Evolutionary conservation across 2,113 vertebrate species (phyloP).

Genomic region (Centropristis striata): DNA sequence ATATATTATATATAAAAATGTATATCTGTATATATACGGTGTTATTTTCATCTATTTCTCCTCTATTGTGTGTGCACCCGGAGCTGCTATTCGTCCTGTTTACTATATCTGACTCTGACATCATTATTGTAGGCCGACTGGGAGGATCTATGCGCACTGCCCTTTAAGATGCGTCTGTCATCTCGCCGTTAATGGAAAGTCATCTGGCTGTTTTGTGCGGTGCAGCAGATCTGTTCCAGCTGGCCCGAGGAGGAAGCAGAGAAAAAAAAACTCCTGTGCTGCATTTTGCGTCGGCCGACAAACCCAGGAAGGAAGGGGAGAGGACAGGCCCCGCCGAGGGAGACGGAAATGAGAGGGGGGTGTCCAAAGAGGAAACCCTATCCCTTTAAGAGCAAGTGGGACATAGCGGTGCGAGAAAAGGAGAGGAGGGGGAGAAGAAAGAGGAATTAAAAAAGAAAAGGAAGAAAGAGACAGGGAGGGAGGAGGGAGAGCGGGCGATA

Average conservation of each 20-base stretch:
- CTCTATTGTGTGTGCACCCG: constrained; percentile 32
- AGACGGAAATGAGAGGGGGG: constrained; percentile 81
- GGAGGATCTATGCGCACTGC: constrained; percentile 61
- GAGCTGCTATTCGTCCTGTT: constrained; percentile 33
- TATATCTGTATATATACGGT: background rate
- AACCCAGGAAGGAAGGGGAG: constrained; percentile 63
- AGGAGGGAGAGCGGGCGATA: constrained; percentile 87
- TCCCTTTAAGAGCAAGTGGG: constrained; percentile 89
- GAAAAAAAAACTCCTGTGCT: background rate
- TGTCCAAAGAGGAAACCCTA: constrained; percentile 70
- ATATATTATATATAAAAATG: background rate
- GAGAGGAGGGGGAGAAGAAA: constrained; percentile 87
- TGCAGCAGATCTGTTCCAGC: constrained; percentile 45
- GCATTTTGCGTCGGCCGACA: constrained; percentile 80
- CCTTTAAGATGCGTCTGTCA: constrained; percentile 83
- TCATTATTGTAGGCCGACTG: constrained; percentile 69
- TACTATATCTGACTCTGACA: constrained; percentile 62
- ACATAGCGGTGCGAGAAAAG: constrained; percentile 86
- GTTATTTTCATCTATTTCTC: background rate
- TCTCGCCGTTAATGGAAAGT: constrained; percentile 62
- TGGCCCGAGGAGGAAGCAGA: background rate
- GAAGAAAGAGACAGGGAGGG: constrained; percentile 87
- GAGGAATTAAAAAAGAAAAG: constrained; percentile 87
- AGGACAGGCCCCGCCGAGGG: constrained; percentile 52
- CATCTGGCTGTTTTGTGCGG: constrained; percentile 41